Evolutionary conservation across 2,888 invertebrate genomes (phyloP).

Genomic region (Oligia fasciuncula): DNA sequence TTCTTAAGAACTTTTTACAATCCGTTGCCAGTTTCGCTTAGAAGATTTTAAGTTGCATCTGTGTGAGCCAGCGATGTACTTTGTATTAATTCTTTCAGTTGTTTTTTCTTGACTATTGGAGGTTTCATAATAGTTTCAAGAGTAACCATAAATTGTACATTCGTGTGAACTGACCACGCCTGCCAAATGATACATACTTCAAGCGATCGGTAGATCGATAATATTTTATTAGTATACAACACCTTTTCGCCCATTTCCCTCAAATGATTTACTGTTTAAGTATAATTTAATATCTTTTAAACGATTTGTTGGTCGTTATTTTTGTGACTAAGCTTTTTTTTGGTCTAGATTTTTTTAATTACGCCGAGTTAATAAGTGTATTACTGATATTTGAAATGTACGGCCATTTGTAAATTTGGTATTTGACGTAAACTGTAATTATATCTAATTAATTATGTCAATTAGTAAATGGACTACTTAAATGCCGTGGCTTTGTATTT

Average conservation of each 20-base stretch:
- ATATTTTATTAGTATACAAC: slow-evolving; percentile 87
- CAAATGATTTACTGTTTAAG: slow-evolving; percentile 80
- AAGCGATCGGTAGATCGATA: slow-evolving; percentile 80
- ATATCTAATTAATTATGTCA: slow-evolving; percentile 48
- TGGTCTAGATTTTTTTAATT: slow-evolving; percentile 51
- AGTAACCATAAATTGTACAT: slow-evolving; percentile 76
- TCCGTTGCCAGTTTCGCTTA: slow-evolving; percentile 23
- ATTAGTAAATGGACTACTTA: slow-evolving; percentile 24
- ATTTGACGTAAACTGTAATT: slow-evolving; percentile 48
- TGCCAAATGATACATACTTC: slow-evolving; percentile 75
- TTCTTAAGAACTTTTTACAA: neutral
- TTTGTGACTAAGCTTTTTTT: slow-evolving; percentile 49
- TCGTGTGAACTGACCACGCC: slow-evolving; percentile 87
- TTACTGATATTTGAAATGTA: slow-evolving; percentile 39
- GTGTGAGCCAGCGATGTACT: slow-evolving; percentile 32
- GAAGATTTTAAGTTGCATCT: slow-evolving; percentile 15
- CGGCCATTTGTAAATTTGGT: slow-evolving; percentile 49
- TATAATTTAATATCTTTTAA: slow-evolving; percentile 78
- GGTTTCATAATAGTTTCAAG: slow-evolving; percentile 29
- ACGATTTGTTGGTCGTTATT: slow-evolving; percentile 65
- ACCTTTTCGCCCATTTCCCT: slow-evolving; percentile 82
- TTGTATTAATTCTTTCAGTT: rapidly evolving
- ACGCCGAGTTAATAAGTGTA: slow-evolving; percentile 43
- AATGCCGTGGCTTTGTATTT: neutral
- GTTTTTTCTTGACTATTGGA: rapidly evolving